These are phyloP conservation scores for Baryphthengus martii DNA, from an alignment of 2,113 vertebrate species.

Conservation along the genomic window DNA sequence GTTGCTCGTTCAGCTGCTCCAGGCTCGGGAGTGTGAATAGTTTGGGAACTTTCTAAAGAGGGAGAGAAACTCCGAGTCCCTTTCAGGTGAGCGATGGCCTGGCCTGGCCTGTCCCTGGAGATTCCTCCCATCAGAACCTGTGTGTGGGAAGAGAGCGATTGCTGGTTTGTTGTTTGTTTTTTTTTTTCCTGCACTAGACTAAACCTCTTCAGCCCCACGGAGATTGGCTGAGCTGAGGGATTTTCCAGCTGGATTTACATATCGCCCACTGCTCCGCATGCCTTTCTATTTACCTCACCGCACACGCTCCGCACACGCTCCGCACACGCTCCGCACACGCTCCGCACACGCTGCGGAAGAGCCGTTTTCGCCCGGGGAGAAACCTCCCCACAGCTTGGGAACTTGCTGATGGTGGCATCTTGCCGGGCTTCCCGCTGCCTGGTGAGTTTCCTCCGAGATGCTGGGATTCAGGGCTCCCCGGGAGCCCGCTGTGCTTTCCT, in stretches of 20 bases:
- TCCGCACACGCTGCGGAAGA: background rate
- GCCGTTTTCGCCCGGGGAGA: background rate
- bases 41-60: background rate
- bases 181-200: background rate
- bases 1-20: background rate
- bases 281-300: constrained; percentile 79
- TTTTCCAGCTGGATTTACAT: constrained; percentile 65
- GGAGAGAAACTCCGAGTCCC: background rate
- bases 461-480: fast-evolving
- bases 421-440: fast-evolving
- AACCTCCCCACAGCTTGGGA: background rate
- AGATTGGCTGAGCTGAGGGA: constrained; percentile 63
- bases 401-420: background rate
- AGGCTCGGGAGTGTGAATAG: background rate
- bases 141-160: background rate
- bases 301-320: background rate
- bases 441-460: background rate
- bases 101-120: background rate
- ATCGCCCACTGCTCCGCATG: constrained; percentile 67
- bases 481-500: background rate
- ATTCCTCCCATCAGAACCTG: background rate
- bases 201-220: background rate
- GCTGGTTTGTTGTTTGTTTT: no score
- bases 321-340: background rate
- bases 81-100: fast-evolving